Evolutionary conservation across 1,140 invertebrate genomes (phyloP), one percentile per base, ranked within the genome.

Genomic region (Hetaerina americana): DNA sequence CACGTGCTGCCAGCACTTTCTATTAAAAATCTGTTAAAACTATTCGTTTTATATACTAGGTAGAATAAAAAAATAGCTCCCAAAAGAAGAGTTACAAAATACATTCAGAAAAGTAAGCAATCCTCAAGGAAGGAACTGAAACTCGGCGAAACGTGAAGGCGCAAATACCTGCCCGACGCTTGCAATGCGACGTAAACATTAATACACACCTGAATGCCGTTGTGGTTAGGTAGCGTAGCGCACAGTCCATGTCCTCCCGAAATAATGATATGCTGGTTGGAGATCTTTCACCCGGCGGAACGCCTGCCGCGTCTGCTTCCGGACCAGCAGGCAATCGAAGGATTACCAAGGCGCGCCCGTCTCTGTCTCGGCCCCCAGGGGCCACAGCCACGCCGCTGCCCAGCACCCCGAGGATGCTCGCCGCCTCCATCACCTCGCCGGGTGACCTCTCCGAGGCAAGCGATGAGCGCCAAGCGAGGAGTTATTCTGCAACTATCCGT

Each of bases 281-380:
- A 57, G 40, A 57, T n/a, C 40, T 57, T 12, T 57, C 40, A 18
- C 40, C 40, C 15, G 40, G 15, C 40, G 40, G 6, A 8, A 18
- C 18, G 31, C 18, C 18, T 18, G 6, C 40, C 2, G 40, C 10
- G 40, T 57, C 40, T n/a, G 40, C 40, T n/a, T 57, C 40, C 40
- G 40, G 40, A 12, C 3, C 40, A 2, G 79, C 76, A 40, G 88
- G 87, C 70, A 88, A 82, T 72, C 84, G 85, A 18, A 90, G 83
- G 72, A 89, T 79, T 71, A 89, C 79, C 74, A 90, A 79, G 66
- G 88, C 85, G 66, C 85, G 82, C 49, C 85, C 86, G 73, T 87
- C 84, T 49, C 84, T 84, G 80, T 90, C 88, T 73, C 85, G 81
- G 71, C 88, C 86, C 70, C 89, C 88, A 67, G 88, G 87, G 22